Evolutionary conservation across 2,113 vertebrate species (phyloP).

Genomic region (zebrafish (Danio rerio)): DNA sequence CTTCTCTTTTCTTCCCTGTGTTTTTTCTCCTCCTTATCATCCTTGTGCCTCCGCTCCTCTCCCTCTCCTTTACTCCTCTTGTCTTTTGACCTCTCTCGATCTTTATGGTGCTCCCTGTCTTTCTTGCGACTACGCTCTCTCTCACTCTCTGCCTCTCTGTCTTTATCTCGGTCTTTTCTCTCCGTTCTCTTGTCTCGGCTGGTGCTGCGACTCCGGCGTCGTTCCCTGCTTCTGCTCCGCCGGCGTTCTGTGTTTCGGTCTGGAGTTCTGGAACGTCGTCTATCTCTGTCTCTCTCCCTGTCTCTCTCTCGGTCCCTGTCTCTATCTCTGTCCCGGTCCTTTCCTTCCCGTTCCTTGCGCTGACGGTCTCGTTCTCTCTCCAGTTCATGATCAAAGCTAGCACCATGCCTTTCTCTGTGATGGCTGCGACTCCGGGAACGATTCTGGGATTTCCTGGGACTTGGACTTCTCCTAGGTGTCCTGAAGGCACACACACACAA

Average conservation of each 20-base stretch:
- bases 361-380: slow-evolving; percentile 95
- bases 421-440: slow-evolving; percentile 94
- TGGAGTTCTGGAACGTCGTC: slow-evolving; percentile 77
- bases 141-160: slow-evolving; percentile 88
- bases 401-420: slow-evolving; percentile 88
- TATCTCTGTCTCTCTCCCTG: slow-evolving; percentile 47
- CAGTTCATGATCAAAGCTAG: slow-evolving; percentile 93
- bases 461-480: slow-evolving; percentile 88
- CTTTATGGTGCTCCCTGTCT: slow-evolving; percentile 92
- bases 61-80: slow-evolving; percentile 88
- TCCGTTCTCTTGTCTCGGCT: slow-evolving; percentile 65
- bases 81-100: slow-evolving; percentile 78
- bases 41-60: slow-evolving; percentile 82
- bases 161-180: slow-evolving; percentile 81
- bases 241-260: slow-evolving; percentile 80
- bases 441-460: slow-evolving; percentile 89
- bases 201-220: slow-evolving; percentile 74
- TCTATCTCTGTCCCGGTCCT: slow-evolving; percentile 68
- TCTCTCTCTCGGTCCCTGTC: slow-evolving; percentile 76
- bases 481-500: slow-evolving; percentile 64
- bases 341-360: slow-evolving; percentile 87
- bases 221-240: slow-evolving; percentile 82
- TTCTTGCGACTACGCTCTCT: slow-evolving; percentile 86
- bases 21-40: slow-evolving; percentile 82
- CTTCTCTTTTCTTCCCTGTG: slow-evolving; percentile 87